Percentiles rank a stretch among this genome's conserved stretches.
phyloP scores from a whole-genome alignment of 2,113 vertebrate species.

The Sphyrna mokarran region DNA sequence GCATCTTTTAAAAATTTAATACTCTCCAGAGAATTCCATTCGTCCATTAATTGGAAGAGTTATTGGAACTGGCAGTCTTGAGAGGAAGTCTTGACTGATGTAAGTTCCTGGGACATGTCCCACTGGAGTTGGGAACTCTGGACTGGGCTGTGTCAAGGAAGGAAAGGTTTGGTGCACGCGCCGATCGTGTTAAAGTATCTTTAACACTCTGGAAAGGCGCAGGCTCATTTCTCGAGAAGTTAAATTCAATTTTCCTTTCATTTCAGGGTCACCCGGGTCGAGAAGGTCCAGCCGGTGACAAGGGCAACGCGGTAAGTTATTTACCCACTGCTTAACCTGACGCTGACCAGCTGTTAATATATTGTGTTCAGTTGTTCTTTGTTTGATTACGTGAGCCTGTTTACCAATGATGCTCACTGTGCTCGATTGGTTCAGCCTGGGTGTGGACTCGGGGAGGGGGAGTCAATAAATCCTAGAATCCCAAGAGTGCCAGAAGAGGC shows the following conservation, averaged over 20 bases:
- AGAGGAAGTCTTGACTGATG: neutral
- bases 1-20: no score
- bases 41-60: neutral
- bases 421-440: no score
- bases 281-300: constrained; percentile 87
- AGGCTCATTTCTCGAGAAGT: neutral
- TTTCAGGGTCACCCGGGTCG: constrained; percentile 91
- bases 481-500: no score
- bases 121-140: neutral
- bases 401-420: no score
- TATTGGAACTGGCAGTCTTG: neutral
- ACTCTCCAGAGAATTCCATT: no score
- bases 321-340: constrained; percentile 29
- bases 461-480: no score
- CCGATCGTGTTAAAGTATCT: no score
- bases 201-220: neutral
- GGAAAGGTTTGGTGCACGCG: neutral
- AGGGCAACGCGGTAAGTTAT: constrained; percentile 72
- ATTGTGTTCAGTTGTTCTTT: neutral
- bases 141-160: neutral
- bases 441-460: no score
- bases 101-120: neutral
- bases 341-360: neutral
- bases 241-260: neutral
- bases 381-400: neutral